A percentile compares a stretch with the other conserved stretches of the same genome.
Conservation (phyloP, 2,113 vertebrate species). For the Ailurus styani region DNA sequence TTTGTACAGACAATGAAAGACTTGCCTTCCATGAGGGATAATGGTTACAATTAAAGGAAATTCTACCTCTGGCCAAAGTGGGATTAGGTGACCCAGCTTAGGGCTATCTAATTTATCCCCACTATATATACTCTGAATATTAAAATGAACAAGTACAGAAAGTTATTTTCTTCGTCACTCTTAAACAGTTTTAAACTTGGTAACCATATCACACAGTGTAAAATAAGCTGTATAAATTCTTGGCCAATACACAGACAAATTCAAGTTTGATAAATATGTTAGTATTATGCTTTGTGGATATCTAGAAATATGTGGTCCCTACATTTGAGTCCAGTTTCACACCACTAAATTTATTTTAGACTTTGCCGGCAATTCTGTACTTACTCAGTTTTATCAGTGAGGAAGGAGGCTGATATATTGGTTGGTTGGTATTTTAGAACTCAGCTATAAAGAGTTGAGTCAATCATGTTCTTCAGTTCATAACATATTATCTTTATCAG, state of each 20-base stretch:
- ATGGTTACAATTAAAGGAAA: neutral
- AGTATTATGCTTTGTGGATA: neutral
- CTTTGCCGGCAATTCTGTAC: neutral
- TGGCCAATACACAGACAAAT: neutral
- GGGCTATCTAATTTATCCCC: neutral
- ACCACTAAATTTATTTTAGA: neutral
- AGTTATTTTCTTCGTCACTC: neutral
- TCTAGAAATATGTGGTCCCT: neutral
- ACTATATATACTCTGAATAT: neutral
- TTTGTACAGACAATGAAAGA: neutral
- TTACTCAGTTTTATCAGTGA: neutral
- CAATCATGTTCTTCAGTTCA: neutral
- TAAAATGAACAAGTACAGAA: neutral
- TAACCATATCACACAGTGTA: neutral
- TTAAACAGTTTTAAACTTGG: neutral
- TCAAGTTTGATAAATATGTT: neutral
- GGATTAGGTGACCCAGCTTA: neutral
- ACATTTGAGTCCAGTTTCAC: neutral
- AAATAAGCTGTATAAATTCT: neutral
- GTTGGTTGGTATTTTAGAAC: neutral
- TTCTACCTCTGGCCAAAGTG: neutral
- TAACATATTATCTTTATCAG: neutral
- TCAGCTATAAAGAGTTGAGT: neutral
- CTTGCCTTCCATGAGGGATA: neutral
- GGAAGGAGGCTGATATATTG: neutral